Conservation (phyloP, 2,888 invertebrate genomes). For the Volucella inanis region DNA sequence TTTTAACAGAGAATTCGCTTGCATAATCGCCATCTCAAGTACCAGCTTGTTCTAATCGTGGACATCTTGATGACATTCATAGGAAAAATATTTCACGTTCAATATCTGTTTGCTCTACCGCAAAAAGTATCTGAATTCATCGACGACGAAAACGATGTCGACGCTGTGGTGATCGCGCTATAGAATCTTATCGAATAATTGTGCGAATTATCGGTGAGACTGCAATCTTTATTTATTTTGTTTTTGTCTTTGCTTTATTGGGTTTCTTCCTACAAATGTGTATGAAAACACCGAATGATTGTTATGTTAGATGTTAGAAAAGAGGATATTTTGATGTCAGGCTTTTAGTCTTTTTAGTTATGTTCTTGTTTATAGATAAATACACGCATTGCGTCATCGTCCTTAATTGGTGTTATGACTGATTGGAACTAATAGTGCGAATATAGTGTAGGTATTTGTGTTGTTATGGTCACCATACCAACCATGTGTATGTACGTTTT, state of each 20-base stretch:
- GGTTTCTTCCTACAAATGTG: no score
- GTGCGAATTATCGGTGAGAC: slow-evolving; percentile 8
- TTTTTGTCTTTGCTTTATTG: slow-evolving; percentile 19
- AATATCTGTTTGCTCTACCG: not conserved
- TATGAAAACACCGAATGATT: slow-evolving; percentile 1
- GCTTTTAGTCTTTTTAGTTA: not conserved
- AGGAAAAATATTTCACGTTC: not conserved
- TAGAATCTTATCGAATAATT: slow-evolving; percentile 36
- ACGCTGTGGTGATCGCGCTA: no score
- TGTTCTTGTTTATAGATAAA: slow-evolving; percentile 17
- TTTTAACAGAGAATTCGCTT: slow-evolving; percentile 45
- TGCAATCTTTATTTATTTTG: slow-evolving; percentile 13
- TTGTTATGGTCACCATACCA: slow-evolving; percentile 4
- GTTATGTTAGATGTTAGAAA: slow-evolving; percentile 11
- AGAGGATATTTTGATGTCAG: slow-evolving; percentile 1
- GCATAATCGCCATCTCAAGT: slow-evolving; percentile 57
- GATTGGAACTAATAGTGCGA: slow-evolving; percentile 57
- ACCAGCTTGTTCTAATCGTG: not conserved
- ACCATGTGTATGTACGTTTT: not conserved
- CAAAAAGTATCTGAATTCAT: slow-evolving; percentile 9
- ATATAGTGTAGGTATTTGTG: slow-evolving; percentile 26
- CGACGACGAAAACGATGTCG: not conserved
- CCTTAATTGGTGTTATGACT: slow-evolving; percentile 58
- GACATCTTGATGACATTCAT: slow-evolving; percentile 21
- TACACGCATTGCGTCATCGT: slow-evolving; percentile 58